A percentile compares a stretch with the other conserved stretches of the same genome.
These are phyloP conservation scores for Phortica okadai DNA, from an alignment of 2,888 invertebrate genomes.

Conservation along the genomic window DNA sequence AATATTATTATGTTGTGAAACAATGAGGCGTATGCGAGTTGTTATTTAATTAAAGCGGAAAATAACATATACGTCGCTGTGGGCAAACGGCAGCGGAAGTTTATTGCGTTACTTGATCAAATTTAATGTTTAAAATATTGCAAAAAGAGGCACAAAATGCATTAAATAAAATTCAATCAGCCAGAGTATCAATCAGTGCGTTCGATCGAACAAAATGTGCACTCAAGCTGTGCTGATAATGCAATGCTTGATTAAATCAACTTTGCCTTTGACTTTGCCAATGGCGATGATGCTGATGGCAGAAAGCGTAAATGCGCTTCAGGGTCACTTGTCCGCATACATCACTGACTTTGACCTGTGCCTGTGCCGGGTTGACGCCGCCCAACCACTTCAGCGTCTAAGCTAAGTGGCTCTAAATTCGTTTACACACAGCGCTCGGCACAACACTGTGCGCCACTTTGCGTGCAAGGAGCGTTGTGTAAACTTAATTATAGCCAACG, in stretches of 20 bases:
- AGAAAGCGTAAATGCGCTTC: not conserved
- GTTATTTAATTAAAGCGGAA: not conserved
- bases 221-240: not conserved
- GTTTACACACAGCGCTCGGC: not conserved
- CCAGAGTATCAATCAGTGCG: not conserved
- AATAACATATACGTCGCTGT: slow-evolving; percentile 9
- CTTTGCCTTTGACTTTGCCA: not conserved
- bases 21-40: not conserved
- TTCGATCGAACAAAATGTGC: not conserved
- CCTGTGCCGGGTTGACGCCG: not conserved
- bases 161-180: slow-evolving; percentile 6
- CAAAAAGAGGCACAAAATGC: not conserved
- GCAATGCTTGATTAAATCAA: slow-evolving; percentile 6
- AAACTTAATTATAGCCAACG: slow-evolving; percentile 66
- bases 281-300: slow-evolving; percentile 26
- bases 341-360: slow-evolving; percentile 10
- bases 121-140: not conserved
- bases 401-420: not conserved
- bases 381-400: not conserved
- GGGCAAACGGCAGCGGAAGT: not conserved
- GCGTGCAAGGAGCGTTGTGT: slow-evolving; percentile 35
- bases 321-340: slow-evolving; percentile 21
- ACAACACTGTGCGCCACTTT: slow-evolving; percentile 3
- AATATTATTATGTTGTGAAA: not conserved
- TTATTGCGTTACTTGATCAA: not conserved